A percentile compares a stretch with the other conserved stretches of the same genome.
Conservation (phyloP, 2,888 invertebrate species). For the Polylopha cassiicola region DNA sequence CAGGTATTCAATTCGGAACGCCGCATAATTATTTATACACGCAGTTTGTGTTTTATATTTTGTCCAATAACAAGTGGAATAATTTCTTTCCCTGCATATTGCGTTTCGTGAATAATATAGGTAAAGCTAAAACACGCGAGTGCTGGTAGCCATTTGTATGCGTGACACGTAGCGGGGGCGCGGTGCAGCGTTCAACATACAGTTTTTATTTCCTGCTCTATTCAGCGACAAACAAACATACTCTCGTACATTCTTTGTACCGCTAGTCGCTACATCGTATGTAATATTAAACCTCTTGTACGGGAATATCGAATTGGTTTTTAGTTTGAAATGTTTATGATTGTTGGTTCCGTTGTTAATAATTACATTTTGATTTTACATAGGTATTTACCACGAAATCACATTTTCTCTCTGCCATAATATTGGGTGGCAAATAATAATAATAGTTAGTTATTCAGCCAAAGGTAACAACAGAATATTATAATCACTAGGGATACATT, state of each 20-base stretch:
- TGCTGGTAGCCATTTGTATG: slow-evolving; percentile 35
- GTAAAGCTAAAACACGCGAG: slow-evolving; percentile 12
- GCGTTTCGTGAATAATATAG: slow-evolving; percentile 18
- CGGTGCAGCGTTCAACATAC: slow-evolving; percentile 48
- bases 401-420: too few species aligned
- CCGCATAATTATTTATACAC: too few species aligned
- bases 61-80: slow-evolving; percentile 14
- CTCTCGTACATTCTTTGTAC: slow-evolving; percentile 21
- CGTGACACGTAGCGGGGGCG: slow-evolving; percentile 45
- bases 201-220: slow-evolving; percentile 48
- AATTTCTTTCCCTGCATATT: slow-evolving; percentile 15
- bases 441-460: too few species aligned
- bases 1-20: too few species aligned
- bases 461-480: too few species aligned
- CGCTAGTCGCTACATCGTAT: slow-evolving; percentile 24
- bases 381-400: too few species aligned
- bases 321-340: slow-evolving; percentile 18
- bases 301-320: slow-evolving; percentile 16
- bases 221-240: slow-evolving; percentile 41
- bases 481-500: too few species aligned
- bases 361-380: not conserved
- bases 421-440: too few species aligned
- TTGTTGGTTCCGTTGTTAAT: not conserved
- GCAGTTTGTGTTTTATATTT: too few species aligned
- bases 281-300: slow-evolving; percentile 23